phyloP scores from a whole-genome alignment of 2,797 vertebrate species.

The Psittacula echo region DNA sequence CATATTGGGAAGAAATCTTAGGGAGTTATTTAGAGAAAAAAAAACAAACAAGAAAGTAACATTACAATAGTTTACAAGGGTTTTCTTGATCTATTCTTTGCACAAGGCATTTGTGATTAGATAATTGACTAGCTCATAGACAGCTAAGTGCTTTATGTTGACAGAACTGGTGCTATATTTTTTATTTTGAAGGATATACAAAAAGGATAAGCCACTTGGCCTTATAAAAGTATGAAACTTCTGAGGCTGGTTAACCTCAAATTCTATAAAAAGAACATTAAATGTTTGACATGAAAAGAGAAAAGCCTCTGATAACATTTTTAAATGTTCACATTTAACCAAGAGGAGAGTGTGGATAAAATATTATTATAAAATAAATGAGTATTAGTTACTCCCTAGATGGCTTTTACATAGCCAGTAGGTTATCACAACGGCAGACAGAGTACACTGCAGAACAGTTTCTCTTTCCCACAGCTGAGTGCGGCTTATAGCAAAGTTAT shows the following conservation, averaged over 20 bases:
- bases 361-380: slow-evolving; percentile 8
- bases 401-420: neutral
- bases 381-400: neutral
- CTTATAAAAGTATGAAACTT: neutral
- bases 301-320: neutral
- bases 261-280: neutral
- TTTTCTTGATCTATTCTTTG: neutral
- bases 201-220: neutral
- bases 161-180: neutral
- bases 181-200: neutral
- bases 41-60: neutral
- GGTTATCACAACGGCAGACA: neutral
- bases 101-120: neutral
- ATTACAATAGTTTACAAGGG: neutral
- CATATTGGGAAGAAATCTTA: neutral
- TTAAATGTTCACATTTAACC: neutral
- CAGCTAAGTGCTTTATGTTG: neutral
- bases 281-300: neutral
- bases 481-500: neutral
- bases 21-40: neutral
- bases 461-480: neutral
- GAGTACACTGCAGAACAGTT: neutral
- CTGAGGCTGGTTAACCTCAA: neutral
- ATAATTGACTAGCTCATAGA: neutral
- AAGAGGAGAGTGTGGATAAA: neutral